Evolutionary conservation across 2,888 invertebrate genomes (phyloP).

Genomic region (Plusia festucae): DNA sequence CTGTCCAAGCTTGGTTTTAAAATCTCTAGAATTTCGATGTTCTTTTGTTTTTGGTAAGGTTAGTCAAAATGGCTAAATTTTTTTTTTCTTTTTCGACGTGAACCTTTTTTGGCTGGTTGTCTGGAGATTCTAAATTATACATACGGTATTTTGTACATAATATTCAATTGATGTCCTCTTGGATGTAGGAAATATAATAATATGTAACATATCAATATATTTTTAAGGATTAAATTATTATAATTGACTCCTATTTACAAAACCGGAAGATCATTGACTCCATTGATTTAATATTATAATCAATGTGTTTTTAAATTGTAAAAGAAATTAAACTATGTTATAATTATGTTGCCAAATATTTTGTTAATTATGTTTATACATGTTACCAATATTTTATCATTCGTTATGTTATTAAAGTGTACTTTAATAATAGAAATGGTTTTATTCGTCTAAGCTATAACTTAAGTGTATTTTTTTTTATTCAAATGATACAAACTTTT

Average conservation of each 20-base stretch:
- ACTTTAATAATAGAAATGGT: constrained; percentile 29
- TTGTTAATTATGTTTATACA: constrained; percentile 26
- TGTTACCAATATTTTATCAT: constrained; percentile 20
- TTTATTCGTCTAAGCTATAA: not conserved
- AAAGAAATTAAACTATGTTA: too few relatives aligned
- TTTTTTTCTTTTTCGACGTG: too few relatives aligned
- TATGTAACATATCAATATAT: too few relatives aligned
- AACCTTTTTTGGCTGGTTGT: not conserved
- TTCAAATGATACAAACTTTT: too few relatives aligned
- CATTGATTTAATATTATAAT: not conserved
- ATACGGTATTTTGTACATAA: not conserved
- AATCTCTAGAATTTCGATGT: not conserved
- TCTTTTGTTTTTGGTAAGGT: not conserved
- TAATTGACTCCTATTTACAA: not conserved
- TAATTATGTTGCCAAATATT: constrained; percentile 21
- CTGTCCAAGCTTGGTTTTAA: not conserved
- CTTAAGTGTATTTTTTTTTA: too few relatives aligned
- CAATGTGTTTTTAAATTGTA: too few relatives aligned
- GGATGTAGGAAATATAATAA: too few relatives aligned
- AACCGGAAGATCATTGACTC: not conserved
- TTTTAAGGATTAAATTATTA: not conserved
- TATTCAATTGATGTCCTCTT: too few relatives aligned
- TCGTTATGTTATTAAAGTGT: constrained; percentile 47
- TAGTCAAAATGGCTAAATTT: not conserved
- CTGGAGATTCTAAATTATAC: not conserved